Percentiles rank a stretch among this genome's conserved stretches.
phyloP scores from a whole-genome alignment of 2,888 invertebrate species.

The Eurois occulta region DNA sequence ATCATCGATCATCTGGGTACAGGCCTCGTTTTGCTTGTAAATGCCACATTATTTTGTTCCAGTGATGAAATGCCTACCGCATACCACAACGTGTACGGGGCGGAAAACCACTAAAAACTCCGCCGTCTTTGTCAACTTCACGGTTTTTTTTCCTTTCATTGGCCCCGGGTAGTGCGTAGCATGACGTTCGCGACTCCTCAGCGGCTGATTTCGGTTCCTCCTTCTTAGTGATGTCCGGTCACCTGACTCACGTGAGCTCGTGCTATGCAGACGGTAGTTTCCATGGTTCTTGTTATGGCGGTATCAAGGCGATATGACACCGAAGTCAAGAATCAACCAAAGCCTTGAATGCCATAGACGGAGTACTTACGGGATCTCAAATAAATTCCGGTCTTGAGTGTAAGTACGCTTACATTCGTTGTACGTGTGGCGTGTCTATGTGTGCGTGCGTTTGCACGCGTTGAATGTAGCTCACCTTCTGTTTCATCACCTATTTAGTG shows the following conservation, averaged over 20 bases:
- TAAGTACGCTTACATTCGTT: neutral
- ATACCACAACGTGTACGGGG: neutral
- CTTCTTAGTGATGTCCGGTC: neutral
- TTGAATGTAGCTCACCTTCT: constrained; percentile 15
- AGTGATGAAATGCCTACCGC: neutral
- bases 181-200: neutral
- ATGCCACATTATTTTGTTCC: neutral
- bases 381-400: neutral
- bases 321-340: too few species aligned
- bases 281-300: too few species aligned
- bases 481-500: neutral
- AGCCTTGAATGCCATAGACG: too few species aligned
- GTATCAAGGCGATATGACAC: neutral
- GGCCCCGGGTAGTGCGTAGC: too few species aligned
- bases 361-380: neutral
- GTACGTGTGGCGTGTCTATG: neutral
- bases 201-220: neutral
- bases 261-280: neutral
- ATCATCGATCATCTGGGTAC: neutral
- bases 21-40: neutral
- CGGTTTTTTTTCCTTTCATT: neutral
- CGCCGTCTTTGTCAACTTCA: neutral
- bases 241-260: neutral
- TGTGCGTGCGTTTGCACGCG: neutral
- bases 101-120: neutral